phyloP scores from a whole-genome alignment of 2,888 invertebrate species.

The Germaria angustata region DNA sequence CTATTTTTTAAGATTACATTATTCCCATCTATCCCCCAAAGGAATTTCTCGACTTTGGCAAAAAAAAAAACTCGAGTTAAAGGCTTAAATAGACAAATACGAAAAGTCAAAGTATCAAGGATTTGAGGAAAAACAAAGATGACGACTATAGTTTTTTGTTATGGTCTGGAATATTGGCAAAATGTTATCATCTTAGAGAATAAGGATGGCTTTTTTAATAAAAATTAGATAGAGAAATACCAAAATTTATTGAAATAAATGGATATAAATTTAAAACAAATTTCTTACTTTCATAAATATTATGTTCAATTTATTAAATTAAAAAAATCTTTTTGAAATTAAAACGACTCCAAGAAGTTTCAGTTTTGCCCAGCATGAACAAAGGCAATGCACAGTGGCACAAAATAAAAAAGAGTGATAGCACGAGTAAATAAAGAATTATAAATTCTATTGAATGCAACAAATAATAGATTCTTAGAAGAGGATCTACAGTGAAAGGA shows the following conservation, averaged over 20 bases:
- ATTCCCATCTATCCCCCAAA: not conserved
- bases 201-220: not conserved
- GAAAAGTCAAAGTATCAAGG: not conserved
- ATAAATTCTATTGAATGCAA: no score
- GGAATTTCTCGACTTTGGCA: not conserved
- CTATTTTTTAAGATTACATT: constrained; percentile 15
- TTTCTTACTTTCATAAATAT: no score
- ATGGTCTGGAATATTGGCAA: not conserved
- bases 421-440: no score
- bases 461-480: no score
- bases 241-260: not conserved
- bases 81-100: not conserved
- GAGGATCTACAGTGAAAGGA: no score
- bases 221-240: not conserved
- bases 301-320: no score
- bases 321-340: no score
- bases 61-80: not conserved
- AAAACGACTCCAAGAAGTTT: no score
- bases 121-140: not conserved
- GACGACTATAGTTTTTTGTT: not conserved
- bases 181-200: not conserved
- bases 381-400: no score
- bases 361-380: no score
- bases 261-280: no score
- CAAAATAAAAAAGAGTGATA: no score